Evolutionary conservation across 1,140 invertebrate genomes (phyloP), one percentile per base, ranked within the genome.

Genomic region (Drosophila ogumai): DNA sequence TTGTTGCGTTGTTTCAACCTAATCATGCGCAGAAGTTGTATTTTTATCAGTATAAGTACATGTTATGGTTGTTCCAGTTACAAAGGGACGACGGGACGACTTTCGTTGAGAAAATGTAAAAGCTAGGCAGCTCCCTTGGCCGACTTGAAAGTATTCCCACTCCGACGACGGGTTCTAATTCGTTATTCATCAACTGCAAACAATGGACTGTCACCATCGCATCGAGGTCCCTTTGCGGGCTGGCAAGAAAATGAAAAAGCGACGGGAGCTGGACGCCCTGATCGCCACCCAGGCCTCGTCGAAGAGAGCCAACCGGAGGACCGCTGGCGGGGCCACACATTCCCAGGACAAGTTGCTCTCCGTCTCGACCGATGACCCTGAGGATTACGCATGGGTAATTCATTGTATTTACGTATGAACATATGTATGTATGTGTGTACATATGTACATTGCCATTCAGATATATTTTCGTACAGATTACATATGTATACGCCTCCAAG

Each of bases 181-280:
- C 47, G 54, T 32, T n/a, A 38, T 71, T 32, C 12, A 28, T 49
- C 28, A 15, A 59, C 38, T 57, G 31, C 17, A 56, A 25, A 69
- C 36, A 61, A 93, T 93, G 92, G 91, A 93, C 57, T 90, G 90
- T 36, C 81, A 82, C 54, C 90, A 79, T 59, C 88, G 90, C 43
- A 92, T 92, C 46, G 91, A 79, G 58, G 92, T 93, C 49, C 92
- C 92, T 34, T 47, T 93, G 36, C 78, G 93, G 49, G 85, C 92
- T 32, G 93, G 88, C 10, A 94, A 94, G 66, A 94, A 94, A 87
- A 94, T 94, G 93, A 90, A 93, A 59, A 94, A 94, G 81, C 86
- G 93, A 31, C 91, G 93, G 55, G 93, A 94, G 74, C 78, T 94
- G 32, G 93, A 94, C 69, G 93, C 93, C 28, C 75, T 94, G n/a